Base-by-base conservation (phyloP, 2,888 invertebrate species). In the Cephus nigrinus region DNA sequence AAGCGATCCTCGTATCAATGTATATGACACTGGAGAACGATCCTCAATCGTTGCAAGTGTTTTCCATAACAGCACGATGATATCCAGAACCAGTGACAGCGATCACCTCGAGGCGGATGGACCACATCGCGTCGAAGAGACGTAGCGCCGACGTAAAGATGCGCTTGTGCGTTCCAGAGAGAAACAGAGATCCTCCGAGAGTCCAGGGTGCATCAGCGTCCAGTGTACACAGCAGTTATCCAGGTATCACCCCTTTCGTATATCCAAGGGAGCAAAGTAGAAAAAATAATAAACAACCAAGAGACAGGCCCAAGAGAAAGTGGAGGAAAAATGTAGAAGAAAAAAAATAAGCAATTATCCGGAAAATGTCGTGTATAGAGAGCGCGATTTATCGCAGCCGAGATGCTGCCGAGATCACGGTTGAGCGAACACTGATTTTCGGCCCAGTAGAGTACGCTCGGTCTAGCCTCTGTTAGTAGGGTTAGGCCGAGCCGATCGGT, bases 11-110 rank as follows among this genome's bases (percentile, higher is more conserved):
- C 9, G 55, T 55, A 55, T 55, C 55, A 55, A 5, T 55, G 23
- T 55, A 2, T 55, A 36, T 9, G 55, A 55, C 55, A 55, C 55
- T 1, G 9, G 9, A 55, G 23, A 55, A 55, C 9, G 23, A 55
- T 55, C 55, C 23, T 85, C 83, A 83, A 77, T 84, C 84, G 81
- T 85, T 84, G 76, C 86, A 85, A 84, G 86, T 85, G 81, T 55
- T 55, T 55, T 55, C 55, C 55, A 55, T 55, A 55, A 55, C 55
- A 23, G 55, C 55, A 23, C 55, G 55, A 55, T 9, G 55, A 55
- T 55, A 55, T 55, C 2, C 55, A 55, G 55, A 23, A 55, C 55
- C 55, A 55, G 55, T 23, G 55, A 55, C 23, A 55, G 23, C 23
- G 5, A 55, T 55, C 80, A 77, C 80, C 83, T 84, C 85, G 85